Evolutionary conservation across 2,113 vertebrate genomes (phyloP).

Genomic region (Emydocephalus ijimae): DNA sequence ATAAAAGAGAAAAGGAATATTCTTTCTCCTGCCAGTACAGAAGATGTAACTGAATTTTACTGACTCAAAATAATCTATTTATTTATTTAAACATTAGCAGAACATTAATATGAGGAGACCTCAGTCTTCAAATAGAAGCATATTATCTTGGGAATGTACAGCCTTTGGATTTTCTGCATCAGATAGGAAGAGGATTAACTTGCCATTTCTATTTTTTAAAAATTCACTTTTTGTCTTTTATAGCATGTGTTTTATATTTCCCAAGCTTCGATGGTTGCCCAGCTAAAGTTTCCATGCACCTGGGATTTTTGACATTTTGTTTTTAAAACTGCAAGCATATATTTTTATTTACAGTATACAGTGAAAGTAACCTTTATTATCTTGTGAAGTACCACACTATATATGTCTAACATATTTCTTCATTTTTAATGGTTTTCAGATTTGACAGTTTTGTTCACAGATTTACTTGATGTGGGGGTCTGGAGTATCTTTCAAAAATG

Average conservation of each 20-base stretch:
- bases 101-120: neutral
- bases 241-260: neutral
- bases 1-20: neutral
- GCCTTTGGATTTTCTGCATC: neutral
- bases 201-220: constrained; percentile 25
- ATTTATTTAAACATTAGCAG: neutral
- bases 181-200: neutral
- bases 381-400: constrained; percentile 26
- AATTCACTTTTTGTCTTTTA: neutral
- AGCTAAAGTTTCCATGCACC: constrained; percentile 18
- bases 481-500: constrained; percentile 29
- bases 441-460: constrained; percentile 26
- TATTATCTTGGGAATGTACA: neutral
- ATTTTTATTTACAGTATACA: constrained; percentile 30
- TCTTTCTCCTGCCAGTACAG: neutral
- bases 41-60: neutral
- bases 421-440: constrained; percentile 6
- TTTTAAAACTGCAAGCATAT: constrained; percentile 25
- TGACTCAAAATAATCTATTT: neutral
- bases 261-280: constrained; percentile 32
- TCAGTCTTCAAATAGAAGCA: neutral
- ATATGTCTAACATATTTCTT: constrained; percentile 26
- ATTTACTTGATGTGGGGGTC: constrained; percentile 14
- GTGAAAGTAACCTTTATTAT: constrained; percentile 39
- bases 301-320: constrained; percentile 31